Base-by-base conservation (phyloP, 1,140 invertebrate species). In the Coelopa frigida region DNA sequence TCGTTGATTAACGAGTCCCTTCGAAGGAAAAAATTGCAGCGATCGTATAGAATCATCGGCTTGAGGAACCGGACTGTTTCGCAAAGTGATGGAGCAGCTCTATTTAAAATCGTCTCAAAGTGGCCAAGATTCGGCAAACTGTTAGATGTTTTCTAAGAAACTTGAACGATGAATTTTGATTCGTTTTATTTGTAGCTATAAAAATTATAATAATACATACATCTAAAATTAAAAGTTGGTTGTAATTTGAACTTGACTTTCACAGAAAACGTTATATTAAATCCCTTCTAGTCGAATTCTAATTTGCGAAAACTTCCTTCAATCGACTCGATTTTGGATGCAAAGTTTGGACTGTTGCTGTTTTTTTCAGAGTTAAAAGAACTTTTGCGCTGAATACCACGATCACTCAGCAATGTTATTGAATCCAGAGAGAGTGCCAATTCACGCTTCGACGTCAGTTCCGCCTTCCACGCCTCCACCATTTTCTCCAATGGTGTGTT, bases 231-330 rank as follows among this genome's bases (percentile, higher is more conserved):
- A 37, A 29, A 42, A 29, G 12, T 15, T 29, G 21, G 27, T 42
- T 21, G 6, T 17, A 17, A 42, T 27, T 27, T 29, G n/a, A 29
- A 18, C 22, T 20, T 18, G 27, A 42, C 27, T 17, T n/a, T 8
- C 27, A 29, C 7, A 29, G n/a, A 20, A 42, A 42, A 8, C 8
- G 21, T 42, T 42, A 29, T 29, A 29, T 42, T 29, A 29, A n/a
- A 29, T 10, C 27, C 14, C 27, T 26, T 7, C 54, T 70, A 85
- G 62, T 85, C 82, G 31, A 85, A 79, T 64, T 85, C 81, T 45
- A 84, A 58, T 67, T 83, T 84, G 45, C 82, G 75, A 59, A 85
- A 85, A 52, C 80, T 83, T 17, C 82, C 82, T 55, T 76, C 74
- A 26, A 83, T 70, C 26, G 72, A 73, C 24, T 65, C 59, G 17